Base-by-base conservation (phyloP, 2,888 invertebrate genomes). In the Beris morrisii region DNA sequence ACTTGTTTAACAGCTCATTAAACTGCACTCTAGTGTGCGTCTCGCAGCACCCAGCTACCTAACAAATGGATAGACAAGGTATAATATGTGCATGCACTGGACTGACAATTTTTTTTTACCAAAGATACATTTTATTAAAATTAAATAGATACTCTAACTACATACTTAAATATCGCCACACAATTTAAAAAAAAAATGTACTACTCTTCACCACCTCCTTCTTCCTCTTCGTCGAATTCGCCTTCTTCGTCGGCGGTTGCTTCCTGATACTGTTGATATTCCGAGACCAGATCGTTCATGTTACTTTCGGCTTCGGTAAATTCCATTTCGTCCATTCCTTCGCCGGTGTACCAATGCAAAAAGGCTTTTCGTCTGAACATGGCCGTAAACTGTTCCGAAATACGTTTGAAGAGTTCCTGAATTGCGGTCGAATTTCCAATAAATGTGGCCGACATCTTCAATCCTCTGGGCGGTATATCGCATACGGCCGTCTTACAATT, bases 361-460 rank as follows among this genome's bases (percentile, higher is more conserved):
- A 96, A 96, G 82, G 96, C 96, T 84, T 95, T 96, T 77, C 96
- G 88, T 78, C 96, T 88, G 87, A 96, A 95, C 95, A 96, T 95
- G 77, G 95, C 95, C 15, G 92, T 91, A 82, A 93, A 94, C 82
- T 95, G 94, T 78, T 95, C 94, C 4, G 91, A 91, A 78, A 94
- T 92, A 74, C 93, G 86, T 82, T 94, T 94, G 85, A 95, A 95
- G 76, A 95, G 82, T 82, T 95, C 94, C 78, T 94, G 93, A 81
- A 95, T 95, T 77, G 94, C 93, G 73, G 95, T 95, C 32, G 92
- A 90, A 84, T 95, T 94, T 71, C 94, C 95, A 79, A 95, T 93
- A 83, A 95, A 95, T 56, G 95, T 96, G 73, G 94, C 93, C 3
- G 95, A 90, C 95, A 95, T 95, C 82, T 93, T 94, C 65, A 96